Evolutionary conservation across 2,113 vertebrate genomes (phyloP).

Genomic region (Epinephelus cyanopodus): DNA sequence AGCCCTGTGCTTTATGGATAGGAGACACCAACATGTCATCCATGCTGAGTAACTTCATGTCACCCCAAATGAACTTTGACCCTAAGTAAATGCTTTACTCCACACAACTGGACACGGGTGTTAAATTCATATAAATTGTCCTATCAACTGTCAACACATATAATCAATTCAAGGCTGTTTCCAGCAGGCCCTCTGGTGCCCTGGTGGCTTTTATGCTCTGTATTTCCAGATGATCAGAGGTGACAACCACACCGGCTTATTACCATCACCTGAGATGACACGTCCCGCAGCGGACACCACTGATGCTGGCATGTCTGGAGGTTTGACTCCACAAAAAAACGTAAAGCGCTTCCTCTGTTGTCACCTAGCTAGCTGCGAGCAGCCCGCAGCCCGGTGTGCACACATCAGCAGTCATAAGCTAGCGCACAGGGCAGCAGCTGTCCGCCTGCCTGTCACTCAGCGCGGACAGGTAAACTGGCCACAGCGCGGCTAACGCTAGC

Average conservation of each 20-base stretch:
- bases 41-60: neutral
- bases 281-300: neutral
- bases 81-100: neutral
- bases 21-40: neutral
- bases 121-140: neutral
- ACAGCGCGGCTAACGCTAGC: constrained; percentile 52
- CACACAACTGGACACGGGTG: neutral
- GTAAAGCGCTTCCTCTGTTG: constrained; percentile 18
- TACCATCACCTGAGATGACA: constrained; percentile 25
- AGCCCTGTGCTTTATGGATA: neutral
- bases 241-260: neutral
- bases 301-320: constrained; percentile 48
- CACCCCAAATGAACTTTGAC: neutral
- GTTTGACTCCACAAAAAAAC: neutral
- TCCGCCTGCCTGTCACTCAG: constrained; percentile 40
- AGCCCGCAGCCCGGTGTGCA: constrained; percentile 25
- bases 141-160: neutral
- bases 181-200: neutral
- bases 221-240: neutral
- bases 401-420: constrained; percentile 40
- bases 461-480: constrained; percentile 18
- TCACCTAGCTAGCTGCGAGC: constrained; percentile 29
- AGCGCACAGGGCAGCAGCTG: constrained; percentile 41
- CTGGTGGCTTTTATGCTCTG: neutral
- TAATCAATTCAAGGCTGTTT: neutral